These are phyloP conservation scores for Oxytorus armatus DNA, from an alignment of 2,888 invertebrate species.

Conservation along the genomic window DNA sequence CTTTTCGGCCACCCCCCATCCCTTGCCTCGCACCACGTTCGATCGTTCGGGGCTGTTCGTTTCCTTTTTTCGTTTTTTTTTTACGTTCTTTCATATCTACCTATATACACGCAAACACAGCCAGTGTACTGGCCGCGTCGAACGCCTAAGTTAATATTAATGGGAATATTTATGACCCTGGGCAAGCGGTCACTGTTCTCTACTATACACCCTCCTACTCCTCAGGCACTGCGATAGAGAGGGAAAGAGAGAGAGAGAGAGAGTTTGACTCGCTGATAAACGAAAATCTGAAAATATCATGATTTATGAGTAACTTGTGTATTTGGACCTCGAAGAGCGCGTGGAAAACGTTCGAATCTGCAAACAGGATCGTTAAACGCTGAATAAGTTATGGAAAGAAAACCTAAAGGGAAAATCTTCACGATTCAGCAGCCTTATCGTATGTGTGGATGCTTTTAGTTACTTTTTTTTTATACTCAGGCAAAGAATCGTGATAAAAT, in stretches of 20 bases:
- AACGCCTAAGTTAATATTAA: constrained; percentile 84
- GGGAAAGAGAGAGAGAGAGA: constrained; percentile 34
- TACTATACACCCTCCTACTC: constrained; percentile 18
- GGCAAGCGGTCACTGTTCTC: constrained; percentile 78
- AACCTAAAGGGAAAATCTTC: constrained; percentile 37
- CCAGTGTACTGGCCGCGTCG: constrained; percentile 61
- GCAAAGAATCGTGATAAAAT: background rate
- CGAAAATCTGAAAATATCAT: constrained; percentile 83
- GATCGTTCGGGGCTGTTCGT: constrained; percentile 53
- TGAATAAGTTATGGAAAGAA: constrained; percentile 79
- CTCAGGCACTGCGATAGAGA: constrained; percentile 20
- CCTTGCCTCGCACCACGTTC: constrained; percentile 62
- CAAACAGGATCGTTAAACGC: constrained; percentile 76
- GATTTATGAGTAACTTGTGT: constrained; percentile 78
- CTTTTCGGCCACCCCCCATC: constrained; percentile 26
- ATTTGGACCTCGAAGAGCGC: constrained; percentile 24
- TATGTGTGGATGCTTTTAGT: constrained; percentile 32
- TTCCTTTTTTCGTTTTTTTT: constrained; percentile 47
- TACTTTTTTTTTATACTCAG: background rate
- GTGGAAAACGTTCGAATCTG: constrained; percentile 32
- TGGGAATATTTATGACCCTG: constrained; percentile 84
- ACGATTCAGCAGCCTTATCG: constrained; percentile 27
- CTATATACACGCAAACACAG: constrained; percentile 21
- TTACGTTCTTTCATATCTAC: constrained; percentile 42
- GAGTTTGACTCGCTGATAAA: constrained; percentile 78